These are phyloP conservation scores for Siderastrea siderea DNA, from an alignment of 92 coral and sea anemone genomes.

Conservation along the genomic window DNA sequence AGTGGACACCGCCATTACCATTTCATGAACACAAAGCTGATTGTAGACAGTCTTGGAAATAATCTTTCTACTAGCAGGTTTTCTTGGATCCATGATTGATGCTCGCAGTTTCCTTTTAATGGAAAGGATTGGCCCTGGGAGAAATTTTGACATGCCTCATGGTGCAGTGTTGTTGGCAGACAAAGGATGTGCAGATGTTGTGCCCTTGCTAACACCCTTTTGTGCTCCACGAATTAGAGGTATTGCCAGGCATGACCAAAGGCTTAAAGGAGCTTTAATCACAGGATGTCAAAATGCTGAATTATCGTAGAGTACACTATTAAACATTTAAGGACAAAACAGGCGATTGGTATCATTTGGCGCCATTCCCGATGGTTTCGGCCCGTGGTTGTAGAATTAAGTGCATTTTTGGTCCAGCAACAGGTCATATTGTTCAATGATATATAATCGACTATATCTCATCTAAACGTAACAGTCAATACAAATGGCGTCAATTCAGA, in stretches of 20 bases:
- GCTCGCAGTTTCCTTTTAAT: constrained; percentile 40
- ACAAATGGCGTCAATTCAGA: no score
- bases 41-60: constrained; percentile 34
- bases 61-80: constrained; percentile 23
- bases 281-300: no score
- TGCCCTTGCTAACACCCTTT: no score
- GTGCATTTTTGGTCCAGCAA: neutral
- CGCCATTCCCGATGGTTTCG: constrained; percentile 9
- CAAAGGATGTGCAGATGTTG: no score
- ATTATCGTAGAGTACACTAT: neutral
- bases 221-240: no score
- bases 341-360: neutral
- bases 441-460: no score
- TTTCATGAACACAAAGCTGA: constrained; percentile 52
- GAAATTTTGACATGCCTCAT: constrained; percentile 1
- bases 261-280: no score
- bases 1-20: constrained; percentile 64
- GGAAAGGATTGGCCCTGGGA: constrained; percentile 53
- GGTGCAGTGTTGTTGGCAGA: constrained; percentile 4
- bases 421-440: no score
- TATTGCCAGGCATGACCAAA: no score
- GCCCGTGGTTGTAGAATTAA: neutral
- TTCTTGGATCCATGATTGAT: constrained; percentile 58
- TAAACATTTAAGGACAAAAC: neutral
- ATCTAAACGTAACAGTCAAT: no score